A percentile compares a stretch with the other conserved stretches of the same genome.
Evolutionary conservation across 2,113 vertebrate genomes (phyloP).

Genomic region (Geothlypis trichas): DNA sequence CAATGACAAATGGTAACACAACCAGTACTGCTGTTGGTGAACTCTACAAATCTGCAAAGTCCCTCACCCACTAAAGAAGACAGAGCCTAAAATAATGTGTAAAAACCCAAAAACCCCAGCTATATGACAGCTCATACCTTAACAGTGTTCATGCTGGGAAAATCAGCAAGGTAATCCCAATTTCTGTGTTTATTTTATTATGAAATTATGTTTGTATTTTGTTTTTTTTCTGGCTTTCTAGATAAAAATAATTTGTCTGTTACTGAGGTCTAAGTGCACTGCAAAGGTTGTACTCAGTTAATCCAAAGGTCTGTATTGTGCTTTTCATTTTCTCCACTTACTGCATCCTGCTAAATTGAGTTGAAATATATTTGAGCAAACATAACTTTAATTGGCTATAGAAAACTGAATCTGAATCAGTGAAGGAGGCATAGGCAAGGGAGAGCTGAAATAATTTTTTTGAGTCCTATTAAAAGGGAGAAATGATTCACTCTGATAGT

Average conservation of each 20-base stretch:
- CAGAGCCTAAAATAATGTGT: background rate
- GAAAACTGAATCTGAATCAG: background rate
- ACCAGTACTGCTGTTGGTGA: background rate
- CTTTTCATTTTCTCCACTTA: background rate
- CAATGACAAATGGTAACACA: background rate
- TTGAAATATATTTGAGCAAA: background rate
- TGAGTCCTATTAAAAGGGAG: background rate
- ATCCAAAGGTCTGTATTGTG: background rate
- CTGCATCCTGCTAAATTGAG: background rate
- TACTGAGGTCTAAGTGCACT: background rate
- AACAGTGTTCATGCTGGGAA: background rate
- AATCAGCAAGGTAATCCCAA: background rate
- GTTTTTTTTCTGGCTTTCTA: background rate
- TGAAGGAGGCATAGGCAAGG: background rate
- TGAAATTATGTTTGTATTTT: background rate
- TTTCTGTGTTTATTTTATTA: background rate
- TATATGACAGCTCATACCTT: background rate
- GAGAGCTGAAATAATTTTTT: background rate
- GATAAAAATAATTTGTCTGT: background rate
- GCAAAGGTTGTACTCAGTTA: background rate
- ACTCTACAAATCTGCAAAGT: background rate
- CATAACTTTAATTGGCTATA: background rate
- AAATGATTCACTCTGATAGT: background rate
- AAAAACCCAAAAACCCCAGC: rapidly evolving
- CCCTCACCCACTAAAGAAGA: background rate